These are phyloP conservation scores for Melanotaenia maccullochi DNA, from an alignment of 2,797 vertebrate species.

Conservation along the genomic window DNA sequence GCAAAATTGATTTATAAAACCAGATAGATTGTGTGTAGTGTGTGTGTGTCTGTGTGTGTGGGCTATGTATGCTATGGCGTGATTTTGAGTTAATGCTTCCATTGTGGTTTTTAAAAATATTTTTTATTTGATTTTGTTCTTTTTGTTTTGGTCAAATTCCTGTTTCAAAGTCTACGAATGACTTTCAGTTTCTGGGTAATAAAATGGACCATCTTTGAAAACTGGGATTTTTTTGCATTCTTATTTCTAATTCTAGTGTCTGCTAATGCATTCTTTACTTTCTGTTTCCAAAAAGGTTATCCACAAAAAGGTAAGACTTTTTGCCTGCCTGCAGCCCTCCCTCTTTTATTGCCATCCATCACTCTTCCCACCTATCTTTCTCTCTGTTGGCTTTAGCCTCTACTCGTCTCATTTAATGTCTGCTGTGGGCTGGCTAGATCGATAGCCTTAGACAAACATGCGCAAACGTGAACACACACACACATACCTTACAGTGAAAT, in stretches of 20 bases:
- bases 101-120: not conserved
- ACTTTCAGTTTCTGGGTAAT: not conserved
- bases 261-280: not conserved
- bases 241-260: not conserved
- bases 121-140: not conserved
- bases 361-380: conserved; percentile 48
- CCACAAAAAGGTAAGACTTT: conserved; percentile 6
- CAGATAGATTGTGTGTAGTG: conserved; percentile 27
- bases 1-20: conserved; percentile 50
- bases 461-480: conserved; percentile 36
- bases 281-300: not conserved
- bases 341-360: conserved; percentile 67
- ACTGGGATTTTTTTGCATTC: not conserved
- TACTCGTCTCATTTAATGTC: conserved; percentile 68
- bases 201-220: conserved; percentile 4
- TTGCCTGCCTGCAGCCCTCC: conserved; percentile 30
- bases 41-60: conserved; percentile 14
- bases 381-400: conserved; percentile 51
- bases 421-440: conserved; percentile 60
- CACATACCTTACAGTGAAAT: conserved; percentile 36
- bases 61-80: conserved; percentile 12
- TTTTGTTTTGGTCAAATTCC: not conserved
- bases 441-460: conserved; percentile 67
- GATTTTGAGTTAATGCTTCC: conserved; percentile 31
- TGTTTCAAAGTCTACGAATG: not conserved